These are phyloP conservation scores for Myiopsitta monachus DNA, from an alignment of 2,113 vertebrate species.

Conservation along the genomic window DNA sequence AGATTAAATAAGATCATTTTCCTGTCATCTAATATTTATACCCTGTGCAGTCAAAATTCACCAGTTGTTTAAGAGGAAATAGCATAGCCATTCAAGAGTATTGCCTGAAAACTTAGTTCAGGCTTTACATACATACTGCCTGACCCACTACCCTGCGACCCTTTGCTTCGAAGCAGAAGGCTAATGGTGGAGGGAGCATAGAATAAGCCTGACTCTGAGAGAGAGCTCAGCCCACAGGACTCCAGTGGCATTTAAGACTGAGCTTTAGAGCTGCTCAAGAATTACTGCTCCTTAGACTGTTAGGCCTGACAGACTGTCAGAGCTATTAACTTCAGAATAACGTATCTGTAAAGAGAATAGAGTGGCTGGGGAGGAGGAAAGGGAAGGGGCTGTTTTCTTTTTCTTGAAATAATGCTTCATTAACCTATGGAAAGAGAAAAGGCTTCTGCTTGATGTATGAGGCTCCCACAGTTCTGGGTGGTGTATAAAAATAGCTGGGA, in stretches of 20 bases:
- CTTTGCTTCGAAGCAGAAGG: not conserved
- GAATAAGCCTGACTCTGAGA: not conserved
- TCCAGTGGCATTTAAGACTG: conserved; percentile 55
- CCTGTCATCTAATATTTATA: conserved; percentile 27
- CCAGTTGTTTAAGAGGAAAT: not conserved
- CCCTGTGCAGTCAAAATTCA: not conserved
- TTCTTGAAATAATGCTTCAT: conserved; percentile 24
- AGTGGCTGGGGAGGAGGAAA: not conserved
- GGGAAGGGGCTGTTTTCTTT: not conserved
- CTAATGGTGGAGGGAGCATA: not conserved
- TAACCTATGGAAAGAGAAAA: conserved; percentile 59
- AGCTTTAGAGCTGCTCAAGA: conserved; percentile 68
- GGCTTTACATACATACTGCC: not conserved
- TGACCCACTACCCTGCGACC: not conserved
- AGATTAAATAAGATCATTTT: conserved; percentile 40
- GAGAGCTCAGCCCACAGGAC: conserved; percentile 12
- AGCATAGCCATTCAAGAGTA: not conserved
- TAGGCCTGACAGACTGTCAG: conserved; percentile 74
- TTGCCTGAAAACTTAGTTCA: conserved; percentile 15
- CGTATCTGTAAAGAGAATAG: conserved; percentile 43
- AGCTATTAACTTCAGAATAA: conserved; percentile 74
- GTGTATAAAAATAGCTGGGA: conserved; percentile 19
- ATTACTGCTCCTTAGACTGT: conserved; percentile 71
- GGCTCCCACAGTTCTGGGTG: not conserved
- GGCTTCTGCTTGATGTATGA: conserved; percentile 1